Evolutionary conservation across 2,113 vertebrate species (phyloP).

Genomic region (Echinops telfairi): DNA sequence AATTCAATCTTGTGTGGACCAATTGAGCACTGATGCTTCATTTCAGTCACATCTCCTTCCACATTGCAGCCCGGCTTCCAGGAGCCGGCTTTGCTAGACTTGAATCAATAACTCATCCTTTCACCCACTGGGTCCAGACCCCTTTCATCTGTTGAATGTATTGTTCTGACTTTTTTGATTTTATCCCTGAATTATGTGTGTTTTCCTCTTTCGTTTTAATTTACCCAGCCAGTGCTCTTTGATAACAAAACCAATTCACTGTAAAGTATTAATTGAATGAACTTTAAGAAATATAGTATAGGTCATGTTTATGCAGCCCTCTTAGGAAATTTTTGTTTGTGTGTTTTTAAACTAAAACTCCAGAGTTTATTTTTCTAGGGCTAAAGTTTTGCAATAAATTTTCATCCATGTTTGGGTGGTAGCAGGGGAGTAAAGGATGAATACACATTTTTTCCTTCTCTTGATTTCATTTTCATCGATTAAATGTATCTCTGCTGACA

Average conservation of each 20-base stretch:
- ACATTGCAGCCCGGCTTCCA: constrained; percentile 42
- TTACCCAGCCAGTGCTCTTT: not conserved
- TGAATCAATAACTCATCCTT: constrained; percentile 59
- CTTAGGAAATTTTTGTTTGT: not conserved
- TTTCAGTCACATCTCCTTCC: constrained; percentile 63
- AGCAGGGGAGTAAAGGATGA: not conserved
- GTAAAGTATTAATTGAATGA: constrained; percentile 53
- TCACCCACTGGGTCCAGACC: not conserved
- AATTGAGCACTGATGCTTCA: constrained; percentile 13
- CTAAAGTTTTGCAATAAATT: constrained; percentile 61
- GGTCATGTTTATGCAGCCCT: not conserved
- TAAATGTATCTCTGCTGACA: constrained; percentile 78
- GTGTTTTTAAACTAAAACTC: constrained; percentile 26
- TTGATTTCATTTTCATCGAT: constrained; percentile 77
- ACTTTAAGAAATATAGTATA: constrained; percentile 23
- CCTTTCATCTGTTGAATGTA: constrained; percentile 57
- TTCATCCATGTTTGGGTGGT: constrained; percentile 30
- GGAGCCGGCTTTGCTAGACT: constrained; percentile 47
- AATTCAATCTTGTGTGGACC: constrained; percentile 54
- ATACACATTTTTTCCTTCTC: constrained; percentile 70
- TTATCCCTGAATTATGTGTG: not conserved
- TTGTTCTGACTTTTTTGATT: constrained; percentile 66
- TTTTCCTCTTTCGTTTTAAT: constrained; percentile 57
- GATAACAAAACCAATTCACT: not conserved
- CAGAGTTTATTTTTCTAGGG: constrained; percentile 41